Evolutionary conservation across 2,113 vertebrate genomes (phyloP), one percentile per base, ranked within the genome.

Genomic region (Pachypanchax playfairii): DNA sequence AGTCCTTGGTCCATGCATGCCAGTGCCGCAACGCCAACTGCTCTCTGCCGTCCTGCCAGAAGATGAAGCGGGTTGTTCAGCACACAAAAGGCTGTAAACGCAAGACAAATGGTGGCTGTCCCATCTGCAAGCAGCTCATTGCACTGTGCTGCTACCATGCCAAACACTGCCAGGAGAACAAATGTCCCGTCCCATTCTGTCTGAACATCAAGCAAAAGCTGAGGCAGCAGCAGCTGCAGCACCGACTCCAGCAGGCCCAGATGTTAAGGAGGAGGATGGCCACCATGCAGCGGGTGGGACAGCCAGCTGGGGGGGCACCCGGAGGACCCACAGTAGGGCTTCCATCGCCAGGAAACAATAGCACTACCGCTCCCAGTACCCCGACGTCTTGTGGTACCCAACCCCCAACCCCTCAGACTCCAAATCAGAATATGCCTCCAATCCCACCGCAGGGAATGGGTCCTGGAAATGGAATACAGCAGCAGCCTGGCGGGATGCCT

Each of bases 111-210:
- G 97, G 97, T 0, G 97, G 97, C 6, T 98, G 97, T 79, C 97
- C 97, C 54, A 96, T 99, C 75, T 99, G 97, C 93, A 99, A 98
- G 87, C 97, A 99, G 74, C 97, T 99, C 70, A 99, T 99, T 0
- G 97, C 97, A 11, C 93, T 99, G 42, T 99, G 97, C 88, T 99
- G 97, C 91, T 99, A 98, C 84, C 97, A 99, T 0, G 97, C 97
- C 59, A 99, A 99, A 88, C 96, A 98, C 93, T 99, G 97, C 91
- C 96, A 98, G 90, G 96, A 99, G 92, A 98, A 97, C 91, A 99
- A 99, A 87, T 99, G 97, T 75, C 97, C 97, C 0, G 97, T 99
- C 86, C 97, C 97, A 2, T 99, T 99, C 90, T 99, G 97, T 79
- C 94, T 99, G 73, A 98, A 98, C 84, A 99, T 99, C 70, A 99